These are phyloP conservation scores for Hyles euphorbiae DNA, from an alignment of 1,140 invertebrate species.

Conservation along the genomic window DNA sequence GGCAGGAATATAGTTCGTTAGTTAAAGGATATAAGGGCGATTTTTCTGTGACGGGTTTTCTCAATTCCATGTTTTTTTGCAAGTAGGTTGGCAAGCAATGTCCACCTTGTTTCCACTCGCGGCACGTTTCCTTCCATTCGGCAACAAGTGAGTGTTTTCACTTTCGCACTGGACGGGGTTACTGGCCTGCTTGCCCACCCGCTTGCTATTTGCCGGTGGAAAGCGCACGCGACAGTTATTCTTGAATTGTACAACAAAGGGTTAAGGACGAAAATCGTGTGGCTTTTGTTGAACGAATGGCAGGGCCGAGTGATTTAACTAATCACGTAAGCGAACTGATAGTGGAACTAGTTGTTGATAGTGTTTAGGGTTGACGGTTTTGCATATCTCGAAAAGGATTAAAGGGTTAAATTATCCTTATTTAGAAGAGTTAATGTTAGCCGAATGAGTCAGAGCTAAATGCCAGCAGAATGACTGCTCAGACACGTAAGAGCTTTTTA, in stretches of 20 bases:
- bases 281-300: conserved; percentile 7
- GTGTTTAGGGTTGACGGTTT: conserved; percentile 13
- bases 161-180: conserved; percentile 36
- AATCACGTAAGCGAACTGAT: conserved; percentile 20
- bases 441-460: too few relatives aligned
- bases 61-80: too few relatives aligned
- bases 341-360: conserved; percentile 14
- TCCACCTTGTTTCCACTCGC: conserved; percentile 16
- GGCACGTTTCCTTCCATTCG: conserved; percentile 30
- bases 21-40: too few relatives aligned
- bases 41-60: too few relatives aligned
- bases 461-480: too few relatives aligned
- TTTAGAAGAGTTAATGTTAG: too few relatives aligned
- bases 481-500: too few relatives aligned
- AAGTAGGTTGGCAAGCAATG: too few relatives aligned
- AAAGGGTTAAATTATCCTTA: too few relatives aligned
- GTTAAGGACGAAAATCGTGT: conserved; percentile 9
- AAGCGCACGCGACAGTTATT: conserved; percentile 12
- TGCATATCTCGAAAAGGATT: too few relatives aligned
- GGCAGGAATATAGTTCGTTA: too few relatives aligned
- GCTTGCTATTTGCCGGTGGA: conserved; percentile 9
- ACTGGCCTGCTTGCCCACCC: conserved; percentile 22
- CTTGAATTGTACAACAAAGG: conserved; percentile 7
- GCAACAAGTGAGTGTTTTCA: conserved; percentile 46
- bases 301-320: conserved; percentile 15